Evolutionary conservation across 2,888 invertebrate genomes (phyloP).

Genomic region (Dasypogon diadema): DNA sequence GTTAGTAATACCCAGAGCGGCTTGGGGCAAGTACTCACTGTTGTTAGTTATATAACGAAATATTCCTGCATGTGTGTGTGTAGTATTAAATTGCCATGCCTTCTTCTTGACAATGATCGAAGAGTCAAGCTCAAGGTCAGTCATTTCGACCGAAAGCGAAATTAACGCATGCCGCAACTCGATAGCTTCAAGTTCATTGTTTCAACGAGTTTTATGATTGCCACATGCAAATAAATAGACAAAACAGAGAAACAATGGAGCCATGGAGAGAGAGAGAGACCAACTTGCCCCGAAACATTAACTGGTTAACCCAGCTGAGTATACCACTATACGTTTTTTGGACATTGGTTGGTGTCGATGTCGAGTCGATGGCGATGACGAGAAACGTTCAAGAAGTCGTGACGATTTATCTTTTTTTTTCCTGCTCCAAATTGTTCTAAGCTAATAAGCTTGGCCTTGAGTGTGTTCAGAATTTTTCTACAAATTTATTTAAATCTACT

Average conservation of each 20-base stretch:
- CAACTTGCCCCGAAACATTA: too few relatives aligned
- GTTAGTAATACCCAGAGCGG: neutral
- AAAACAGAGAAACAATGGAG: neutral
- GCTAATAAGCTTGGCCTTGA: neutral
- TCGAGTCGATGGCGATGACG: neutral
- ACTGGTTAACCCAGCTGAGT: too few relatives aligned
- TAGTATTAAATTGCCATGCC: neutral
- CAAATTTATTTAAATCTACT: neutral
- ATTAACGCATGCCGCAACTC: neutral
- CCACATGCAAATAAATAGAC: neutral
- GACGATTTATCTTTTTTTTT: neutral
- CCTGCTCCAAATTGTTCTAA: neutral
- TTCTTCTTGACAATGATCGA: constrained; percentile 8
- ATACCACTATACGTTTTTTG: neutral
- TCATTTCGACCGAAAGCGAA: constrained; percentile 21
- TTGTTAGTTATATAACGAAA: neutral
- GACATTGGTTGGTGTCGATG: too few relatives aligned
- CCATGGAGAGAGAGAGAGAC: too few relatives aligned
- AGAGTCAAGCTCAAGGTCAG: constrained; percentile 39
- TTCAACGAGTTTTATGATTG: neutral
- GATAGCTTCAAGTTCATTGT: constrained; percentile 33
- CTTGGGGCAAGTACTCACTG: neutral
- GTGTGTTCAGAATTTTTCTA: neutral
- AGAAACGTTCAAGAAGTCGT: neutral
- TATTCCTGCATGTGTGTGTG: neutral